Evolutionary conservation across 1,140 invertebrate genomes (phyloP).

Genomic region (Dinoponera quadriceps): DNA sequence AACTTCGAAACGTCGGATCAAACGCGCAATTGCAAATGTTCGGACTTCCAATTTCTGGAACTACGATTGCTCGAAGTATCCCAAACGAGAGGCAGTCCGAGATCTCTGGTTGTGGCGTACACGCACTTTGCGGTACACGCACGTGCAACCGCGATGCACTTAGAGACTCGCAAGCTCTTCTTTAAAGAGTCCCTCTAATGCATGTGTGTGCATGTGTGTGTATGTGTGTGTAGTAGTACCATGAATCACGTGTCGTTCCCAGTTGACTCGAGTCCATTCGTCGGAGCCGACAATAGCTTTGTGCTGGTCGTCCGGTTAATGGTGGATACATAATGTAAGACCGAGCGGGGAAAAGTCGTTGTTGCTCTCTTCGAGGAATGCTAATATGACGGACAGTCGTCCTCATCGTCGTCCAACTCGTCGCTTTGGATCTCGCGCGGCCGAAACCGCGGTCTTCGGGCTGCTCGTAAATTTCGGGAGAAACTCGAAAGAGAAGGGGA

Average conservation of each 20-base stretch:
- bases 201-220: slow-evolving; percentile 37
- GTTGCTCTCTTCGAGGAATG: slow-evolving; percentile 68
- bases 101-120: background rate
- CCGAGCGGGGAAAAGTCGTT: slow-evolving; percentile 51
- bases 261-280: slow-evolving; percentile 69
- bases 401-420: slow-evolving; percentile 22
- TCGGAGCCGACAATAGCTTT: slow-evolving; percentile 65
- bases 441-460: slow-evolving; percentile 49
- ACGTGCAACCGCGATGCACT: slow-evolving; percentile 53
- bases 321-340: slow-evolving; percentile 66
- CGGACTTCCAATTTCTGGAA: background rate
- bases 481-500: slow-evolving; percentile 63
- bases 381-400: slow-evolving; percentile 68
- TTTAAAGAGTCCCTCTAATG: slow-evolving; percentile 55
- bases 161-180: slow-evolving; percentile 36
- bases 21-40: background rate
- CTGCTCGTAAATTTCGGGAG: slow-evolving; percentile 73
- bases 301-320: slow-evolving; percentile 65
- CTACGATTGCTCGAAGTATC: no score
- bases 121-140: slow-evolving; percentile 15
- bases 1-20: slow-evolving; percentile 26
- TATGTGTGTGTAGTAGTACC: slow-evolving; percentile 57
- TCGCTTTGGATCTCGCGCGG: slow-evolving; percentile 25
- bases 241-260: slow-evolving; percentile 65
- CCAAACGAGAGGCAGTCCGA: background rate